A percentile compares a stretch with the other conserved stretches of the same genome.
Conservation (phyloP, 2,888 invertebrate species). For the Schizaphis graminum region DNA sequence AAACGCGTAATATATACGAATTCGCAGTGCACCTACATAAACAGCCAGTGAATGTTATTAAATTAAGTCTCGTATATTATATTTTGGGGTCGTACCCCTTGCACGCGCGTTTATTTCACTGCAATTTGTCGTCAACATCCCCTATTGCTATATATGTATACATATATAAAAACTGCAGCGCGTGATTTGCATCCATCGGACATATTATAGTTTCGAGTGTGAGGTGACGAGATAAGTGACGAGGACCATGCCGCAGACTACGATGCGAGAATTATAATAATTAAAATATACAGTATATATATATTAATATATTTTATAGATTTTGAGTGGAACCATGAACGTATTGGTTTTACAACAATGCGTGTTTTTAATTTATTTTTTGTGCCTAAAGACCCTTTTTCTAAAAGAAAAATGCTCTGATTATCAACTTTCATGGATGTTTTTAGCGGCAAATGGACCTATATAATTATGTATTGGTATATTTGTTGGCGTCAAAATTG, state of each 20-base stretch:
- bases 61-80: background rate
- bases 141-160: background rate
- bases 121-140: conserved; percentile 45
- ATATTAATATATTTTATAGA: background rate
- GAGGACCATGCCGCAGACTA: conserved; percentile 40
- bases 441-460: no score
- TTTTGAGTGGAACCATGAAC: no score
- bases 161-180: background rate
- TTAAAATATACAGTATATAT: background rate
- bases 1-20: background rate
- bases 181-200: background rate
- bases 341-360: no score
- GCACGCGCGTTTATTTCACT: background rate
- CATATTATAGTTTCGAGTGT: background rate
- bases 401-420: no score
- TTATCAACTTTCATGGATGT: no score
- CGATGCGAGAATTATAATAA: conserved; percentile 30
- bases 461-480: no score
- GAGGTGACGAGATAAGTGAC: conserved; percentile 55
- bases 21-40: background rate
- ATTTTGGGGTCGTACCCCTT: conserved; percentile 6
- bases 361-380: no score
- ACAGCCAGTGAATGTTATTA: background rate
- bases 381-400: no score
- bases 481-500: no score